Conservation (phyloP, 92 coral and sea anemone species). For the Scolanthus callimorphus region DNA sequence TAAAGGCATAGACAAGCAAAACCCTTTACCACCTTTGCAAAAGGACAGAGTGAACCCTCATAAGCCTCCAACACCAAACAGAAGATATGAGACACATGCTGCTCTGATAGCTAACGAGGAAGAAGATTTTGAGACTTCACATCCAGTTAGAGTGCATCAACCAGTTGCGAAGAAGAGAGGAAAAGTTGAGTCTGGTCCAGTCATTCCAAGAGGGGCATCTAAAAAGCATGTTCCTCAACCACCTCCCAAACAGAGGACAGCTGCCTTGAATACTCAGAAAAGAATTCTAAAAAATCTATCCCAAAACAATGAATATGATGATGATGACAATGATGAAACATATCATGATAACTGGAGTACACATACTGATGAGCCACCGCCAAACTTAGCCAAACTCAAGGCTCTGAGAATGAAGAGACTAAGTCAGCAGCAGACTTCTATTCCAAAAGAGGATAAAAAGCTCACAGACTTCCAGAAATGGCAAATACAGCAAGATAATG, state of each 20-base stretch:
- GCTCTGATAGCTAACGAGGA: constrained; percentile 26
- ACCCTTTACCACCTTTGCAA: constrained; percentile 74
- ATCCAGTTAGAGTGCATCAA: not conserved
- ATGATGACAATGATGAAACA: constrained; percentile 34
- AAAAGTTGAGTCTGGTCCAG: not conserved
- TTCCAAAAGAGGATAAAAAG: constrained; percentile 22
- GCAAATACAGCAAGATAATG: constrained; percentile 70
- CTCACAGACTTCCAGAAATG: constrained; percentile 79
- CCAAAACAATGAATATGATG: constrained; percentile 24
- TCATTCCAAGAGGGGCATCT: not conserved
- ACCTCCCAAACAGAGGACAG: constrained; percentile 23
- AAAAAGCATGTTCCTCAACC: constrained; percentile 13
- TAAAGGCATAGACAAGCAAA: constrained; percentile 76
- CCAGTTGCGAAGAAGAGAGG: not conserved
- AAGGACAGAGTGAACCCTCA: constrained; percentile 8
- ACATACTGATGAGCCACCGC: constrained; percentile 46
- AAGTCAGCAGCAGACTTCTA: constrained; percentile 44
- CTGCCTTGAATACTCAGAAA: constrained; percentile 2
- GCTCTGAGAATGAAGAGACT: constrained; percentile 61
- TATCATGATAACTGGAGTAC: constrained; percentile 20
- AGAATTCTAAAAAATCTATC: constrained; percentile 5
- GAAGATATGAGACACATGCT: constrained; percentile 68
- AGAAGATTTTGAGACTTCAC: not conserved
- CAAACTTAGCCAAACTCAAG: constrained; percentile 66
- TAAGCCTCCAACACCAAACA: constrained; percentile 81